Conservation (phyloP, 2,113 vertebrate genomes). For the Gadus macrocephalus region DNA sequence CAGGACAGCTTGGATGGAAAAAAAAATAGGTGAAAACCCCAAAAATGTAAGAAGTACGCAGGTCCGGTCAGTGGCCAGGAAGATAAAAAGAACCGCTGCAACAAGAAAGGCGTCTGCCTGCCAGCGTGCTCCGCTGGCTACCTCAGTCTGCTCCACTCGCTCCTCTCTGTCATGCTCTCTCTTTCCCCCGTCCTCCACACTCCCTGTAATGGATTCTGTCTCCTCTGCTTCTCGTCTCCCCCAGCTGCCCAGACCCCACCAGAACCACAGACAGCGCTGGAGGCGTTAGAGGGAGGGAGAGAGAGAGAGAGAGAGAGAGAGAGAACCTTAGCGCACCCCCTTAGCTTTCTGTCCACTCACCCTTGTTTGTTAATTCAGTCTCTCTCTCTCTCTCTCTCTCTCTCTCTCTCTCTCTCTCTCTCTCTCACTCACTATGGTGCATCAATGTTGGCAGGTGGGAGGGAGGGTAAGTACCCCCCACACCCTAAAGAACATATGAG, state of each 20-base stretch:
- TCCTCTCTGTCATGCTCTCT: constrained; percentile 15
- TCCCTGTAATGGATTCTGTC: constrained; percentile 31
- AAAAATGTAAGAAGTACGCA: constrained; percentile 19
- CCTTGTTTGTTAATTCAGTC: constrained; percentile 18
- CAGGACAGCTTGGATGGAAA: constrained; percentile 26
- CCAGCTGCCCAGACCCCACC: too few relatives aligned
- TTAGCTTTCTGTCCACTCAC: constrained; percentile 51
- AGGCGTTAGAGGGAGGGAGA: too few relatives aligned
- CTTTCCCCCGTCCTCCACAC: constrained; percentile 22
- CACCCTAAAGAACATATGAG: constrained; percentile 34
- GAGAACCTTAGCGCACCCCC: constrained; percentile 8
- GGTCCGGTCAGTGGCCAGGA: not conserved
- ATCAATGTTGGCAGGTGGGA: constrained; percentile 37
- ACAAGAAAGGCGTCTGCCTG: not conserved
- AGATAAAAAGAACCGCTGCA: not conserved
- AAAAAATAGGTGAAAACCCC: constrained; percentile 2
- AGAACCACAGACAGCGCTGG: too few relatives aligned
- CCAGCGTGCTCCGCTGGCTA: not conserved
- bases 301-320: too few relatives aligned
- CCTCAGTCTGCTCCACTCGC: not conserved
- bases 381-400: constrained; percentile 30
- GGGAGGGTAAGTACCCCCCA: not conserved
- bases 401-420: constrained; percentile 41
- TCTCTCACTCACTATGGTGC: constrained; percentile 42
- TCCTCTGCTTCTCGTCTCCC: not conserved